Evolutionary conservation across 1,140 invertebrate genomes (phyloP).

Genomic region (Leptinotarsa texana): DNA sequence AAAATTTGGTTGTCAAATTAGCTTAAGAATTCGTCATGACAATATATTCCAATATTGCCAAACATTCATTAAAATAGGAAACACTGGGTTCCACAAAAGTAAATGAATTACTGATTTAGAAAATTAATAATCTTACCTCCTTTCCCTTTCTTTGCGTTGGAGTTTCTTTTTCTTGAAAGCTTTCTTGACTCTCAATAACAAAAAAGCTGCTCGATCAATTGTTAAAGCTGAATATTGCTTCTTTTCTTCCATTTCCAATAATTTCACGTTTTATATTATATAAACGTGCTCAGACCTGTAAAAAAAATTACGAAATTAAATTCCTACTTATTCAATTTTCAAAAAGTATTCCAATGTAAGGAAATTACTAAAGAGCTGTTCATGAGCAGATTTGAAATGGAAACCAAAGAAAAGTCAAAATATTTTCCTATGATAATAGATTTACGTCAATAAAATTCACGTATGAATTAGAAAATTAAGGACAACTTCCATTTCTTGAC

Average conservation of each 20-base stretch:
- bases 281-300: too few relatives aligned
- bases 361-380: too few relatives aligned
- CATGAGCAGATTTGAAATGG: too few relatives aligned
- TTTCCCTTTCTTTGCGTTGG: slow-evolving; percentile 80
- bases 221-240: slow-evolving; percentile 64
- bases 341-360: too few relatives aligned
- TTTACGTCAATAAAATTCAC: too few relatives aligned
- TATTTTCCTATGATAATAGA: too few relatives aligned
- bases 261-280: background rate
- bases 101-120: background rate
- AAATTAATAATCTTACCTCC: slow-evolving; percentile 47
- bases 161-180: slow-evolving; percentile 89
- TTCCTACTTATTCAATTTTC: too few relatives aligned
- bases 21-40: background rate
- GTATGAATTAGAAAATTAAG: too few relatives aligned
- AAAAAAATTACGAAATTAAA: too few relatives aligned
- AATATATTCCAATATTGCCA: background rate
- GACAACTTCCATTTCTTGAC: too few relatives aligned
- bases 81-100: background rate
- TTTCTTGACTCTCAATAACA: slow-evolving; percentile 82
- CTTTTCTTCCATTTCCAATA: slow-evolving; percentile 49
- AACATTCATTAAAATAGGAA: background rate
- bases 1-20: background rate
- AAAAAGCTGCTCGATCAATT: slow-evolving; percentile 84
- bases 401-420: too few relatives aligned